Evolutionary conservation across 2,113 vertebrate species (phyloP), one percentile per base, ranked within the genome.

Genomic region (Microcebus ravelobensis): DNA sequence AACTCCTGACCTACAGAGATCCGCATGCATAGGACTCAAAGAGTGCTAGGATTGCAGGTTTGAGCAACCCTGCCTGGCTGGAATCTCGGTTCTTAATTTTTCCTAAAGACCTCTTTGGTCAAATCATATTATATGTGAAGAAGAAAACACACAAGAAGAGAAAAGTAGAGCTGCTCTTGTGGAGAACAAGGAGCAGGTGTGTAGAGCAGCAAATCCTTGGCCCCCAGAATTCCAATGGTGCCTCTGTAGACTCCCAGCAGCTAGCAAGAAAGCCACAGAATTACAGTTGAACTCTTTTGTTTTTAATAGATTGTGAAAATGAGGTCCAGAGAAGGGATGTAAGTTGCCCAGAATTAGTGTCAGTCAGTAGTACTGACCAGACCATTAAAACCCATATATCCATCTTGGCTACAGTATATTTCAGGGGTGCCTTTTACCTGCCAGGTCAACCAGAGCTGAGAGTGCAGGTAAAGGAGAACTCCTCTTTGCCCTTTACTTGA

Each of bases 271-370:
- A 91, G 25, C 11, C 52, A 76, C 8, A 34, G 12, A 77, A 76
- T 90, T 70, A 74, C 7, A 90, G 21, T 20, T 84, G 63, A 92
- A 74, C 15, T 18, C 65, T 76, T 6, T 81, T n/a, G n/a, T 74
- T 79, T 92, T 87, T 52, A 94, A 94, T 25, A 76, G 25, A 76
- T 81, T 61, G 50, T 90, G 5, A 97, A 96, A 95, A 39, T 52
- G 57, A 87, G 55, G 34, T 14, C 27, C 36, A 87, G 42, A 57
- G 14, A 95, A 80, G 25, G 7, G 4, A 97, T 71, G 7, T 79
- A 36, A 77, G 13, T 65, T 84, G 34, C 15, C 76, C 20, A 65
- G 36, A 3, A 17, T 91, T 59, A 76, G 29, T 63, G 65, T 93
- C 45, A 85, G 34, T 52, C 68, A 74, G 5, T 79, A 67, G 39